These are phyloP conservation scores for Characodon lateralis DNA, from an alignment of 2,797 vertebrate genomes.

Conservation along the genomic window DNA sequence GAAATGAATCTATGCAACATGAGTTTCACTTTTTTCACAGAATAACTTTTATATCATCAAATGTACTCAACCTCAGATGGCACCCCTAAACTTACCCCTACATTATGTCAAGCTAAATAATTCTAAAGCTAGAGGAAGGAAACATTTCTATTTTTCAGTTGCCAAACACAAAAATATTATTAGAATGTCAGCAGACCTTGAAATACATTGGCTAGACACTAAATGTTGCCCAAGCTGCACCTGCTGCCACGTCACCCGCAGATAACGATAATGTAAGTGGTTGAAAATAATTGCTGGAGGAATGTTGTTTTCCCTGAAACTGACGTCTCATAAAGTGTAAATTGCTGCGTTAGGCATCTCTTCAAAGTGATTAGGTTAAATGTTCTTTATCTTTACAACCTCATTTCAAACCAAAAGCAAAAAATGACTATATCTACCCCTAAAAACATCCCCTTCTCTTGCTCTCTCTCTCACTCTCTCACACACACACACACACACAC, in stretches of 20 bases:
- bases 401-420: conserved; percentile 14
- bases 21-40: neutral
- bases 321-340: conserved; percentile 27
- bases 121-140: conserved; percentile 15
- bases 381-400: conserved; percentile 30
- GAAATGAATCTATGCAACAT: neutral
- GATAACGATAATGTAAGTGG: conserved; percentile 61
- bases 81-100: conserved; percentile 21
- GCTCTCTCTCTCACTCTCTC: conserved; percentile 10
- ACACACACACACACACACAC: conserved; percentile 13
- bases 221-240: conserved; percentile 74
- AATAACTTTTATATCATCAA: neutral
- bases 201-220: conserved; percentile 70
- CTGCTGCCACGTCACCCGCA: conserved; percentile 63
- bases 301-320: conserved; percentile 61
- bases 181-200: conserved; percentile 73
- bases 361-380: conserved; percentile 19
- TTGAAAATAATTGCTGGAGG: conserved; percentile 57
- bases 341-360: conserved; percentile 10
- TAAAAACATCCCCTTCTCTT: neutral
- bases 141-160: conserved; percentile 59
- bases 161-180: conserved; percentile 74
- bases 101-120: conserved; percentile 30
- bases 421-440: conserved; percentile 25
- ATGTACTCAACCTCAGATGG: conserved; percentile 3